phyloP scores from a whole-genome alignment of 1,140 invertebrate genomes.

The Euschistus heros region DNA sequence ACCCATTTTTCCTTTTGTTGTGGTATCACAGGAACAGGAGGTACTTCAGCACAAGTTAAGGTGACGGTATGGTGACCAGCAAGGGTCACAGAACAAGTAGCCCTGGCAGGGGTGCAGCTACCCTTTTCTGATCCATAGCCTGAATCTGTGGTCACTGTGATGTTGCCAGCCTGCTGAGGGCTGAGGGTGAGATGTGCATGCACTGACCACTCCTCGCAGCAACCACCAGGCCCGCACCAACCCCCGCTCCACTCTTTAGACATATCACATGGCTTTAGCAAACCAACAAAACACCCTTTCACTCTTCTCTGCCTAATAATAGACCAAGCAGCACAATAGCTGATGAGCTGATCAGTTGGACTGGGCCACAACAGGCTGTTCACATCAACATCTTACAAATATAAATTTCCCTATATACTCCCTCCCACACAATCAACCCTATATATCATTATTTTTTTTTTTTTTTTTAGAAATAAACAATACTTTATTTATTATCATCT shows the following conservation, averaged over 20 bases:
- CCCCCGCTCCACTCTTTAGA: slow-evolving; percentile 11
- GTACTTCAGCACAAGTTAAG: slow-evolving; percentile 23
- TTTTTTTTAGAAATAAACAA: too few relatives aligned
- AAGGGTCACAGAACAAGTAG: slow-evolving; percentile 31
- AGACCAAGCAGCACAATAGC: background rate
- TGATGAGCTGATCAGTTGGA: background rate
- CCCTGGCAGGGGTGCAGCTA: background rate
- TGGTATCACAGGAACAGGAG: background rate
- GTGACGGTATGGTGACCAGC: slow-evolving; percentile 31
- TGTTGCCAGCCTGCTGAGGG: slow-evolving; percentile 35
- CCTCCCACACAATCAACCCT: background rate
- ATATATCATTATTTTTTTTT: too few relatives aligned
- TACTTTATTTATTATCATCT: too few relatives aligned
- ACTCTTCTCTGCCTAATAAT: background rate
- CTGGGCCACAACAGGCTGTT: slow-evolving; percentile 3
- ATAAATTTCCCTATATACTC: background rate
- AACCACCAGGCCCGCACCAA: slow-evolving; percentile 8
- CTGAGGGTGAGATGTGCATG: slow-evolving; percentile 48
- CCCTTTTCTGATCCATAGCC: slow-evolving; percentile 41
- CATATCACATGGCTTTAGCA: slow-evolving; percentile 11
- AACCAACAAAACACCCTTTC: background rate
- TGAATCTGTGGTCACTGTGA: slow-evolving; percentile 42
- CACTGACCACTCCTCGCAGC: slow-evolving; percentile 44
- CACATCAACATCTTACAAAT: background rate
- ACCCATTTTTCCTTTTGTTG: slow-evolving; percentile 2